Evolutionary conservation across 2,797 vertebrate genomes (phyloP).

Genomic region (Oreortyx pictus): DNA sequence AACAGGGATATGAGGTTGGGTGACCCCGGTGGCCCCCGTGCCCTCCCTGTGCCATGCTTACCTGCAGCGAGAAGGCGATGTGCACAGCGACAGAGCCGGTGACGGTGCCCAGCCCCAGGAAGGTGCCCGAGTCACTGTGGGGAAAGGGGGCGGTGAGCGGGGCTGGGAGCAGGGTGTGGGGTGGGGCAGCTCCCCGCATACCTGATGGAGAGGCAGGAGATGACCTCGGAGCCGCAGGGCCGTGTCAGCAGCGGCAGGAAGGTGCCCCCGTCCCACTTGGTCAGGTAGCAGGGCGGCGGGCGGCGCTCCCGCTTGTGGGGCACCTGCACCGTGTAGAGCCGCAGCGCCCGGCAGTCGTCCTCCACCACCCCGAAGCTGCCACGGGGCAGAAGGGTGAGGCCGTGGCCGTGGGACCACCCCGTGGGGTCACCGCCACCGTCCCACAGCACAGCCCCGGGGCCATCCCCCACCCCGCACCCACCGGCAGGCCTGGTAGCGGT

Average conservation of each 20-base stretch:
- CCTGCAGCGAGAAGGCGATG: slow-evolving; percentile 96
- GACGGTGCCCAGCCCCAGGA: slow-evolving; percentile 93
- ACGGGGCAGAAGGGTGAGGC: rapidly evolving
- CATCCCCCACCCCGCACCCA: slow-evolving; percentile 17
- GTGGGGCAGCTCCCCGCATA: not conserved
- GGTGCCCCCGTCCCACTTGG: slow-evolving; percentile 92
- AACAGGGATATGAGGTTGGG: no score
- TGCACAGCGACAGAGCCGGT: slow-evolving; percentile 95
- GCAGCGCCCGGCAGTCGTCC: slow-evolving; percentile 84
- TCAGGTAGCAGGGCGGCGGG: slow-evolving; percentile 91
- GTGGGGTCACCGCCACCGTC: not conserved
- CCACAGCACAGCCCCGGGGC: not conserved
- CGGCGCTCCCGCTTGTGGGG: slow-evolving; percentile 92
- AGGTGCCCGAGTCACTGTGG: slow-evolving; percentile 91
- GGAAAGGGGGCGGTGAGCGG: rapidly evolving
- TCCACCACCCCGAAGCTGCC: slow-evolving; percentile 89
- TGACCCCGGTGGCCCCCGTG: rapidly evolving
- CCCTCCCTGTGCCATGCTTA: slow-evolving; percentile 53
- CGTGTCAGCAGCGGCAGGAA: slow-evolving; percentile 91
- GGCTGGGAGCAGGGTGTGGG: not conserved
- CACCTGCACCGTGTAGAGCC: slow-evolving; percentile 95
- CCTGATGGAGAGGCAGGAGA: slow-evolving; percentile 92
- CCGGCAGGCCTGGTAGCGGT: slow-evolving; percentile 94
- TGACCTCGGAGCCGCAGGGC: slow-evolving; percentile 90
- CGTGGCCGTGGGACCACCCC: no score